These are phyloP conservation scores for Heliconius eleuchia DNA, from an alignment of 1,140 invertebrate species.

Conservation along the genomic window DNA sequence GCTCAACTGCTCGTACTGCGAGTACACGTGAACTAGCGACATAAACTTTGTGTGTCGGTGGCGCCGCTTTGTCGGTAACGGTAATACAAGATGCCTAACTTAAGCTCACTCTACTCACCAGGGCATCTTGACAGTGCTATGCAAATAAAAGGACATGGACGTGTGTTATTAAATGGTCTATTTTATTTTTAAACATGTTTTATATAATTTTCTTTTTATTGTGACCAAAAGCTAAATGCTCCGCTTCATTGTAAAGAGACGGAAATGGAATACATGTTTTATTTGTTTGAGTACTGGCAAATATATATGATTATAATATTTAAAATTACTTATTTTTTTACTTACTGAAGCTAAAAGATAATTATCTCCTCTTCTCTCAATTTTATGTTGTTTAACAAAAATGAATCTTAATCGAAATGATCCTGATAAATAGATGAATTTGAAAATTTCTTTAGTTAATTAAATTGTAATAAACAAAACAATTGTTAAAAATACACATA, in stretches of 20 bases:
- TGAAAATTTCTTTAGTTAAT: too few relatives aligned
- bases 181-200: not conserved
- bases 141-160: conserved; percentile 39
- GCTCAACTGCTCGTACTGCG: conserved; percentile 42
- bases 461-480: too few relatives aligned
- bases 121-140: conserved; percentile 41
- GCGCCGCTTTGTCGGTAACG: conserved; percentile 67
- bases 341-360: too few relatives aligned
- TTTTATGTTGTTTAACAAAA: too few relatives aligned
- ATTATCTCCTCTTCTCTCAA: too few relatives aligned
- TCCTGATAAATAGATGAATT: too few relatives aligned
- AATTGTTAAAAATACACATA: too few relatives aligned
- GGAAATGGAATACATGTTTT: not conserved
- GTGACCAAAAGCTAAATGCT: not conserved
- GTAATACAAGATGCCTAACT: conserved; percentile 71
- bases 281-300: not conserved
- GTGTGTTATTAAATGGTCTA: not conserved
- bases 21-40: conserved; percentile 45
- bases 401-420: too few relatives aligned
- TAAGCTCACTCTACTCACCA: conserved; percentile 48
- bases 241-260: not conserved
- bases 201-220: not conserved
- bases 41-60: conserved; percentile 37
- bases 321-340: not conserved
- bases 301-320: not conserved